Base-by-base conservation (phyloP, 30 jellyfish, hydroid and myxozoan genomes). In the Morbakka virulenta region DNA sequence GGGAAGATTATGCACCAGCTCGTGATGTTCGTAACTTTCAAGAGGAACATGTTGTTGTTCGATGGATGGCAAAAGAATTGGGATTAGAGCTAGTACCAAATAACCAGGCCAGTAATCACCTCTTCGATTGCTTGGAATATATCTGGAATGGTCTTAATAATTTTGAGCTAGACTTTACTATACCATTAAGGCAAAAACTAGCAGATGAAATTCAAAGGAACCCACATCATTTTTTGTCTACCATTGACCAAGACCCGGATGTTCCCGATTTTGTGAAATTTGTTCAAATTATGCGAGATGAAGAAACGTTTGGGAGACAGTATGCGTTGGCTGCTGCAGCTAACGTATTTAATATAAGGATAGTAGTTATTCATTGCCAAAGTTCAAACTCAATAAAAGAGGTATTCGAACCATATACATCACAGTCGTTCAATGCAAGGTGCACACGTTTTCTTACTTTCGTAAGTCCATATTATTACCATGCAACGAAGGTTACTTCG, bases 321-420 rank as follows among this genome's bases (percentile, higher is more conserved):
- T 74, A 84, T 69, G 95, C 95, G 0, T 74, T 84, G 32, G 95
- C 85, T 2, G 95, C 95, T 2, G 95, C 95, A 3, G 88, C 95
- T 2, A 74, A 84, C 36, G 63, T 76, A 0, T 84, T 84, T 48
- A 63, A 73, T 6, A 81, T 64, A 1, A 63, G 86, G 17, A 74
- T 84, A 6, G 88, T 84, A 33, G 48, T 84, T 3, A 66, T 84
- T 11, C 85, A 64, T 50, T 84, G 86, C 35, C 85, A 74, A 51
- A 74, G 50, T 24, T 53, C 95, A 3, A 64, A 84, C 25, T 74
- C 22, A 26, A 72, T 71, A 63, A 76, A 82, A 20, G 95, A 84
- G 48, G 95, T 74, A 25, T 73, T 51, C 61, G 84, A 73, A 36
- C 95, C 95, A 13, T 73, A 33, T 28, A 35, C 74, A 4, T 63